These are phyloP conservation scores for Sisor rabdophorus DNA, from an alignment of 2,113 vertebrate species.

Conservation along the genomic window DNA sequence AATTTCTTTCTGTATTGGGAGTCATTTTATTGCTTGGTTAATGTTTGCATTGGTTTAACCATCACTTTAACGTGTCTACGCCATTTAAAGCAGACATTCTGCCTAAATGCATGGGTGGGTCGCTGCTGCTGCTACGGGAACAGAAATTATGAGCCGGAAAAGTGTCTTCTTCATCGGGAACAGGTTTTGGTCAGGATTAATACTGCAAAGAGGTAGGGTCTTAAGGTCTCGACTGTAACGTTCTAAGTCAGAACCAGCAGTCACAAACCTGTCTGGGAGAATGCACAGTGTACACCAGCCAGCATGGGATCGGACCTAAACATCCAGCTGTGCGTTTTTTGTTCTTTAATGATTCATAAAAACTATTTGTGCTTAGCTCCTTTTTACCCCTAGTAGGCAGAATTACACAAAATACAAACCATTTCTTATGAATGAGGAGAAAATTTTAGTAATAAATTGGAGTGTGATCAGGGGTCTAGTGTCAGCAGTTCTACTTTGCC, in stretches of 20 bases:
- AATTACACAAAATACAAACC: conserved; percentile 5
- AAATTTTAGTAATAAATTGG: background rate
- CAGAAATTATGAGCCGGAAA: background rate
- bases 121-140: conserved; percentile 1
- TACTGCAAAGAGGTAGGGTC: conserved; percentile 67
- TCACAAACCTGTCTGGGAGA: background rate
- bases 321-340: too few species aligned
- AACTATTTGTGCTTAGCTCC: conserved; percentile 22
- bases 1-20: conserved; percentile 24
- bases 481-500: conserved; percentile 27
- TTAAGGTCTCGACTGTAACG: conserved; percentile 21
- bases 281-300: background rate
- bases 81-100: background rate
- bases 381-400: too few species aligned
- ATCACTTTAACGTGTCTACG: background rate
- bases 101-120: conserved; percentile 5
- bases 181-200: conserved; percentile 50
- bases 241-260: conserved; percentile 22
- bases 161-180: background rate
- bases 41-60: background rate
- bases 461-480: conserved; percentile 14
- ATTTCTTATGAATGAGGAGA: background rate
- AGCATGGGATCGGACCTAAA: background rate
- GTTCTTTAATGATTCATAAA: conserved; percentile 34
- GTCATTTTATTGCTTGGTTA: conserved; percentile 26